phyloP scores from a whole-genome alignment of 2,113 vertebrate genomes.

The Vulpes lagopus region DNA sequence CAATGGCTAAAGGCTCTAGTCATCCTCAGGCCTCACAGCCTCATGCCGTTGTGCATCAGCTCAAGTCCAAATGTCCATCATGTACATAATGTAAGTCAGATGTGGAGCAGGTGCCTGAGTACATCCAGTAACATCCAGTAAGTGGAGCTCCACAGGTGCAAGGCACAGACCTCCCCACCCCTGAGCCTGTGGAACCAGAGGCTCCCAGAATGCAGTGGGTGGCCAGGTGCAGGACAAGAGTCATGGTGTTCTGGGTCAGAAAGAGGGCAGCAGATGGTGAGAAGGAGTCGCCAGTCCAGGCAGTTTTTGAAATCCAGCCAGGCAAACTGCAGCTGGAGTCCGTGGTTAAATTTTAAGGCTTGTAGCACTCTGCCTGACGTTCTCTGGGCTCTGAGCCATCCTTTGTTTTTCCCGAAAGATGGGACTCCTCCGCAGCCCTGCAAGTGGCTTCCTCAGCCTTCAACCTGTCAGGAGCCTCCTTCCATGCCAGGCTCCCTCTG shows the following conservation, averaged over 20 bases:
- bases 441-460: neutral
- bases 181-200: neutral
- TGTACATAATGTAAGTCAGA: neutral
- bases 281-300: neutral
- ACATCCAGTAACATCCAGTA: neutral
- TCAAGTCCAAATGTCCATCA: neutral
- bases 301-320: neutral
- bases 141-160: neutral
- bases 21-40: neutral
- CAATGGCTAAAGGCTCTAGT: neutral
- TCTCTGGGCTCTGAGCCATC: neutral
- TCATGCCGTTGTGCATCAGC: neutral
- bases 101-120: neutral
- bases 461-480: neutral
- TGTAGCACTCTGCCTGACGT: too few species aligned
- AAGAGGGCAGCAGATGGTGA: neutral
- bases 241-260: too few species aligned
- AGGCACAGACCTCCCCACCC: neutral
- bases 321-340: neutral
- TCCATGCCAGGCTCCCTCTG: neutral
- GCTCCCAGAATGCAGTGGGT: neutral
- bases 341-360: neutral
- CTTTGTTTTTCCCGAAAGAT: neutral
- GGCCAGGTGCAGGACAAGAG: neutral
- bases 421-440: neutral